Evolutionary conservation across 2,797 vertebrate species (phyloP).

Genomic region (Coluber constrictor): DNA sequence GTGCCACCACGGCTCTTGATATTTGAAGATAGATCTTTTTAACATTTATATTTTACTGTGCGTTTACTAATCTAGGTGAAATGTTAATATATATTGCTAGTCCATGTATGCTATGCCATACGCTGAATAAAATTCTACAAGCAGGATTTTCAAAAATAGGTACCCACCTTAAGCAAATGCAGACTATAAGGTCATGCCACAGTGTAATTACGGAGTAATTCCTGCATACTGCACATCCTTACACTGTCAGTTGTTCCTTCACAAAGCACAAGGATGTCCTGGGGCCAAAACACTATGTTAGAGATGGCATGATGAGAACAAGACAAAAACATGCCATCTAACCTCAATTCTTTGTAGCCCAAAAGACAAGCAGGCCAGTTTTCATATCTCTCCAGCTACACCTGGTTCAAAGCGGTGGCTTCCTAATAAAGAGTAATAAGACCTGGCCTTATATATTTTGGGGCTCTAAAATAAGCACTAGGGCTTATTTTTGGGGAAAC

Average conservation of each 20-base stretch:
- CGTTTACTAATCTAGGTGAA: too few relatives aligned
- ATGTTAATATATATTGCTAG: too few relatives aligned
- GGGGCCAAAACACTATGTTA: constrained; percentile 18
- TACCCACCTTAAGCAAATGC: background rate
- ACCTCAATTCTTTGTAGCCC: constrained; percentile 52
- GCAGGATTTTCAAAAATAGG: background rate
- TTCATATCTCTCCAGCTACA: constrained; percentile 41
- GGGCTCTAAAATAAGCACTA: too few relatives aligned
- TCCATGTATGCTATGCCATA: too few relatives aligned
- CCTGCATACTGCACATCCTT: constrained; percentile 43
- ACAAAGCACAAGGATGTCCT: constrained; percentile 32
- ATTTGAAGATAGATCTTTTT: too few relatives aligned
- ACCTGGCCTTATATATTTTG: too few relatives aligned
- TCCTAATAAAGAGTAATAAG: background rate
- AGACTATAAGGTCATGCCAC: background rate
- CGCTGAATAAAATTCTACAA: background rate
- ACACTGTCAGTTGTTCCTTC: constrained; percentile 41
- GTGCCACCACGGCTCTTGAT: too few relatives aligned
- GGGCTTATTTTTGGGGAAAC: too few relatives aligned
- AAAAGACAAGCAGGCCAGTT: constrained; percentile 48
- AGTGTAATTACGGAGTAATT: background rate
- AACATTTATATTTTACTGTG: too few relatives aligned
- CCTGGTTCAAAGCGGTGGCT: constrained; percentile 50
- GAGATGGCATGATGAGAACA: constrained; percentile 29
- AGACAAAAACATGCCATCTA: constrained; percentile 26